phyloP scores from a whole-genome alignment of 1,140 invertebrate genomes.

The Dreissena rostriformis region DNA sequence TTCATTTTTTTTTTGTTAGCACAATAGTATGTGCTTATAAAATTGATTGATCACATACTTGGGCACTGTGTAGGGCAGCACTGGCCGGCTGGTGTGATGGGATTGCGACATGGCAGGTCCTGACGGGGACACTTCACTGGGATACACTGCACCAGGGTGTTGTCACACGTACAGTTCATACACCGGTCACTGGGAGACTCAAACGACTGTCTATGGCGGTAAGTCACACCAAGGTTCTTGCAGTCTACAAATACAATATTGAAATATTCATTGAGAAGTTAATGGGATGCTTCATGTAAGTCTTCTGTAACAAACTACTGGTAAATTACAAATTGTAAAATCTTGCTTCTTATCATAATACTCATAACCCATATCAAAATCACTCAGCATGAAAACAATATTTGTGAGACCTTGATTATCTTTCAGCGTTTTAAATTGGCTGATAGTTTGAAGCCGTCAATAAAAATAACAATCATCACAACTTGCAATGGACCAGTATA shows the following conservation, averaged over 20 bases:
- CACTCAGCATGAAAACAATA: not conserved
- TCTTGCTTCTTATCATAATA: not conserved
- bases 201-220: conserved; percentile 62
- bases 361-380: not conserved
- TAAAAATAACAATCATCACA: too few relatives aligned
- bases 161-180: conserved; percentile 72
- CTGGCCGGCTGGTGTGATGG: conserved; percentile 62
- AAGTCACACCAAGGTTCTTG: conserved; percentile 58
- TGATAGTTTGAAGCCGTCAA: too few relatives aligned
- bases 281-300: too few relatives aligned
- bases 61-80: conserved; percentile 73
- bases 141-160: conserved; percentile 66
- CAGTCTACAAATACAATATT: conserved; percentile 56
- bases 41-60: conserved; percentile 58
- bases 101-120: conserved; percentile 59
- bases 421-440: not conserved
- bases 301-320: too few relatives aligned
- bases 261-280: too few relatives aligned
- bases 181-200: conserved; percentile 68
- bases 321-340: not conserved
- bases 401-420: not conserved
- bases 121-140: conserved; percentile 60
- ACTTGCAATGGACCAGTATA: not conserved
- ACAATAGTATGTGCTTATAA: not conserved
- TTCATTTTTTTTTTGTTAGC: too few relatives aligned